A percentile compares a stretch with the other conserved stretches of the same genome.
Conservation (phyloP, 2,888 invertebrate genomes). For the Orchesellides sinensis region DNA sequence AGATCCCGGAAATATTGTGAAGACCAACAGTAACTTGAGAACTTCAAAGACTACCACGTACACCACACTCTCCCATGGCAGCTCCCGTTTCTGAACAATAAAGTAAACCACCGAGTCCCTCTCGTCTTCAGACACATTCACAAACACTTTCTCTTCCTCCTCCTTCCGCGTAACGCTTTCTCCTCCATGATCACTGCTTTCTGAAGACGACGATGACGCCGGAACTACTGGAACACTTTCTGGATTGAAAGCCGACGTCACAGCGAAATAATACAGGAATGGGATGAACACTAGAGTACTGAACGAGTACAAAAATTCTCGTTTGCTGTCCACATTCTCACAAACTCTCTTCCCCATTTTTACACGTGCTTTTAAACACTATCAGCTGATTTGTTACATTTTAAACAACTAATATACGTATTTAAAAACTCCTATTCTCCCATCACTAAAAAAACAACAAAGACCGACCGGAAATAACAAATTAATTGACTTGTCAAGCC, state of each 20-base stretch:
- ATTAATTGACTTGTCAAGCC: no score
- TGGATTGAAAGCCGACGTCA: slow-evolving; percentile 31
- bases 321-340: slow-evolving; percentile 46
- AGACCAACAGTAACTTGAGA: slow-evolving; percentile 62
- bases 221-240: no score
- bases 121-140: neutral
- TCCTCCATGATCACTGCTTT: neutral
- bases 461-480: no score
- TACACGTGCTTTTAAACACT: no score
- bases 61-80: slow-evolving; percentile 59
- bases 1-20: slow-evolving; percentile 54
- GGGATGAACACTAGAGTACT: slow-evolving; percentile 40
- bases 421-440: no score
- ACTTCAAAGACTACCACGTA: slow-evolving; percentile 57
- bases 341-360: slow-evolving; percentile 47
- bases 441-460: no score
- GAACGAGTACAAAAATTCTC: slow-evolving; percentile 58
- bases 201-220: neutral
- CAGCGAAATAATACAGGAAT: slow-evolving; percentile 39
- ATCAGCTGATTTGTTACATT: no score
- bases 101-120: slow-evolving; percentile 4
- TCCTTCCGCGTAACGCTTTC: slow-evolving; percentile 13
- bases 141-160: slow-evolving; percentile 3
- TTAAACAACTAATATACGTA: no score
- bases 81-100: slow-evolving; percentile 55